Base-by-base conservation (phyloP, 2,888 invertebrate genomes). In the Pyrrhosoma nymphula region DNA sequence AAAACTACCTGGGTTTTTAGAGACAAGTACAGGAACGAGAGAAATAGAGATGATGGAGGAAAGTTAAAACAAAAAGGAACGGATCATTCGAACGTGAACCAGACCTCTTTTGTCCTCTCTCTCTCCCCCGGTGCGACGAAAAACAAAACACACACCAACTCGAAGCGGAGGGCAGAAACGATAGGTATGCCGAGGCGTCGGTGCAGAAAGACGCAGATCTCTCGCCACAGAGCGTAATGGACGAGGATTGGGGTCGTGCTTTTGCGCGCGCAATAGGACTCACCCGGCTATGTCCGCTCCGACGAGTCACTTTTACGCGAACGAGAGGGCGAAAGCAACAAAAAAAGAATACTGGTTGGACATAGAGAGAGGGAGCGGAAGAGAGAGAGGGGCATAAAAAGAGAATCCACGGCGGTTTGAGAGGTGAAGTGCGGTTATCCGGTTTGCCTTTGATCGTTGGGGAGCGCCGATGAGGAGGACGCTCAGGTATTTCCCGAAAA, bases 121-220 rank as follows among this genome's bases (percentile, higher is more conserved):
- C 82, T 30, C 30, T 35, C 8, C 1, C 82, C 10, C 82, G 82
- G 14, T n/a, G n/a, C 69, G 69, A 82, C 14, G 16, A 35, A 35
- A 35, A 82, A 82, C 14, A 35, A 35, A 82, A 82, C 23, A 82
- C 26, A 82, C 26, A n/a, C 14, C 35, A 14, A 35, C 30, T 2
- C 82, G 82, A 35, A 18, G 30, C 30, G 8, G 4, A 16, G 82
- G 3, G 35, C 30, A 16, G 82, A 35, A 82, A 82, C 82, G 82
- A 35, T 82, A 82, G 82, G 82, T 82, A 82, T 82, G 82, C 35
- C 82, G 82, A 82, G 82, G 82, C 82, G 82, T 82, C 35, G 82
- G 82, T 35, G 82, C 35, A 35, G 82, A 82, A 82, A 82, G 82
- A 82, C 82, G 82, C 82, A 82, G 82, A 82, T 82, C 30, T 82